Evolutionary conservation across 2,113 vertebrate genomes (phyloP).

Genomic region (Charadrius vociferus): DNA sequence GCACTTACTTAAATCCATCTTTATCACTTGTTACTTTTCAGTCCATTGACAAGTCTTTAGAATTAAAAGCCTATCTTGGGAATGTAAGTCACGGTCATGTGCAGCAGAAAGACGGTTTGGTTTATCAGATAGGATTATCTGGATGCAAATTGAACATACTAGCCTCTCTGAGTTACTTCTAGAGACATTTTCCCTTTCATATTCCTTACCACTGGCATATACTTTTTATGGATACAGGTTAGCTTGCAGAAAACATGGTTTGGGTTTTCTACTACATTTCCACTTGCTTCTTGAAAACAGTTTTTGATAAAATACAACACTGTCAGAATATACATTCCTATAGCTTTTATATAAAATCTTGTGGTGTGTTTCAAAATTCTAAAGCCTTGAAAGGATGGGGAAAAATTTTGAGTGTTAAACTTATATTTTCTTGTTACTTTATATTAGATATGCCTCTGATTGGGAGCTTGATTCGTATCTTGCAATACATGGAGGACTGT

Average conservation of each 20-base stretch:
- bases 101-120: neutral
- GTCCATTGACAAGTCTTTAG: neutral
- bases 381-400: neutral
- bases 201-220: neutral
- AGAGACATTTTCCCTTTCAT: neutral
- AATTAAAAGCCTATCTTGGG: neutral
- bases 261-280: neutral
- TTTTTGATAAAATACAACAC: neutral
- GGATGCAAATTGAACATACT: neutral
- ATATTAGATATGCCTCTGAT: conserved; percentile 81
- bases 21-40: neutral
- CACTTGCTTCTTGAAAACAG: neutral
- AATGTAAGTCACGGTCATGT: neutral
- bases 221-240: neutral
- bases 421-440: neutral
- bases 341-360: neutral
- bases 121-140: neutral
- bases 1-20: neutral
- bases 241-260: neutral
- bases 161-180: neutral
- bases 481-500: conserved; percentile 80
- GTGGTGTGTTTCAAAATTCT: neutral
- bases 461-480: conserved; percentile 83
- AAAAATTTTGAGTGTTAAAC: neutral
- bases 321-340: neutral